Conservation (phyloP, 2,888 invertebrate genomes). For the Patella caerulea region DNA sequence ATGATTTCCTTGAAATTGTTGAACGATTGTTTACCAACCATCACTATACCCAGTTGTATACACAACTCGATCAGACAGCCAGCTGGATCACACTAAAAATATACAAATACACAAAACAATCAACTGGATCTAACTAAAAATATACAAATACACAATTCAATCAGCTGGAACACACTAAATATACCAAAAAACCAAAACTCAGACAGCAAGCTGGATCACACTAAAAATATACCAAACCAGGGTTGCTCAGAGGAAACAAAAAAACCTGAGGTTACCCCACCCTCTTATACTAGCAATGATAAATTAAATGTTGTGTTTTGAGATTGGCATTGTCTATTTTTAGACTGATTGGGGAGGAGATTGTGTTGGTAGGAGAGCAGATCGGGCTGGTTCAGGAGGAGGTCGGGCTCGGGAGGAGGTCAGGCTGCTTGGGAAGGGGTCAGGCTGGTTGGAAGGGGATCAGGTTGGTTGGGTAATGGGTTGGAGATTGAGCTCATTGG, state of each 20-base stretch:
- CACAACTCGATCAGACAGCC: conserved; percentile 94
- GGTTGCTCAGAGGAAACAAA: neutral
- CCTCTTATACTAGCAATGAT: no score
- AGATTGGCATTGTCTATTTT: no score
- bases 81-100: conserved; percentile 86
- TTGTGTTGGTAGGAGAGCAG: no score
- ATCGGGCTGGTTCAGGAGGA: no score
- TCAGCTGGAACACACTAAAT: conserved; percentile 89
- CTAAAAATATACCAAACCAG: conserved; percentile 8
- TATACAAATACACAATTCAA: conserved; percentile 73
- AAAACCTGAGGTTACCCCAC: neutral
- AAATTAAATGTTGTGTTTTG: no score
- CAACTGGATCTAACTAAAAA: neutral
- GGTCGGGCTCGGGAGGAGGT: no score
- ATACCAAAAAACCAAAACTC: neutral
- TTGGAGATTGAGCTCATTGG: no score
- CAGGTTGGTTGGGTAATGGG: no score
- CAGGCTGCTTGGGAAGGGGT: no score
- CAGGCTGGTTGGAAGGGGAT: no score
- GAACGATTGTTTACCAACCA: conserved; percentile 95
- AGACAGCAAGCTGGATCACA: conserved; percentile 62
- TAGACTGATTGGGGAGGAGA: no score
- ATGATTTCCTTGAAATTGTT: conserved; percentile 90
- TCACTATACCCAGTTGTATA: conserved; percentile 93
- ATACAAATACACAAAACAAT: neutral